Evolutionary conservation across 2,797 vertebrate genomes (phyloP), one percentile per base, ranked within the genome.

Genomic region (Apodemus agrarius): DNA sequence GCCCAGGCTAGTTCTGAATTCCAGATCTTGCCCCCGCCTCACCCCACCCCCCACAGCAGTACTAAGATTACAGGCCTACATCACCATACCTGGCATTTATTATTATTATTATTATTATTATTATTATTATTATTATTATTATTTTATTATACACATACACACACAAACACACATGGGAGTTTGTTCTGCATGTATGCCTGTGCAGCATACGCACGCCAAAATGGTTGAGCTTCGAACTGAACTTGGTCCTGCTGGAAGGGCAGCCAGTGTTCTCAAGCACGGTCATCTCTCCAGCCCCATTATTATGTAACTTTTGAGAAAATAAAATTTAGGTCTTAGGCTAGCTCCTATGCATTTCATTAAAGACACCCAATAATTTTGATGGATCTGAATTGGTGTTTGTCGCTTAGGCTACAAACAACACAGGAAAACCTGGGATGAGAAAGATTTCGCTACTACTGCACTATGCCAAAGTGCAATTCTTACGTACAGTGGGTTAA

Each of bases 331-430:
- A 0, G 0, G 14, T 76, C 19, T 86, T 29, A 63, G 76, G 17
- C 9, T 89, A 82, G 63, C 8, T 90, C 57, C 49, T 80, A 29
- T 49, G 31, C 3, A 93, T 83, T 89, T 95, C 78, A 52, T 69
- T 43, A 88, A 34, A 94, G 86, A 86, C 0, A 3, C 34, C 76
- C 57, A 92, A 26, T 89, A 74, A 90, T 79, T 95, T 88, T 49
- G 69, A 2, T 85, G 61, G 22, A 84, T 84, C 49, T 84, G 29
- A 91, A 92, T 63, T 43, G 86, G 10, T 37, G 1, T 0, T 78
- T 93, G 40, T 37, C 84, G 94, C 78, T 4, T 49, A 84, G 34
- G 26, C 90, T 87, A 94, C 14, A 43, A 84, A 78, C 16, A 34
- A 89, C 13, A 63, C 4, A 79, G 17, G 31, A 86, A 84, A 88